Conservation (phyloP, 2,888 invertebrate species). For the Meiosimyza platycephala region DNA sequence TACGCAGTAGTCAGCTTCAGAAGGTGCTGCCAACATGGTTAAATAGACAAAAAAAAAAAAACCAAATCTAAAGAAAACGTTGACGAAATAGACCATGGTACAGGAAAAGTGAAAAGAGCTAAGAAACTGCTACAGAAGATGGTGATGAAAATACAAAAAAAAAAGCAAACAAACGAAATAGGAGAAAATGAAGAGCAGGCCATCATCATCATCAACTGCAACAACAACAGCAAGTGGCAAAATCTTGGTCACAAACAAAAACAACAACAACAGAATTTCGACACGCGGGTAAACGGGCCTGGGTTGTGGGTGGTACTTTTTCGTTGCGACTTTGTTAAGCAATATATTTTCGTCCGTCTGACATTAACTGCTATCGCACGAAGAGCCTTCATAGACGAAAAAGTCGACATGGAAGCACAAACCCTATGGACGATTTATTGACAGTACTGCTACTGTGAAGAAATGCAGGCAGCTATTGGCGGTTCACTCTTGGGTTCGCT, state of each 20-base stretch:
- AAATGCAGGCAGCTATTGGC: slow-evolving; percentile 33
- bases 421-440: slow-evolving; percentile 66
- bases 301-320: slow-evolving; percentile 5
- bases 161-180: not conserved
- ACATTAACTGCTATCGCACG: slow-evolving; percentile 69
- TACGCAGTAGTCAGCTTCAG: not conserved
- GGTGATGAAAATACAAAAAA: slow-evolving; percentile 10
- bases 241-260: slow-evolving; percentile 15
- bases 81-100: slow-evolving; percentile 35
- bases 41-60: slow-evolving; percentile 16
- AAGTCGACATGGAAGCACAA: slow-evolving; percentile 37
- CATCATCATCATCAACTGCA: slow-evolving; percentile 35
- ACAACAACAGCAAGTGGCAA: slow-evolving; percentile 6
- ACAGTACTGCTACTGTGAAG: slow-evolving; percentile 52
- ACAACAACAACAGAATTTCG: slow-evolving; percentile 23
- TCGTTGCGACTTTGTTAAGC: slow-evolving; percentile 47
- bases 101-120: slow-evolving; percentile 28
- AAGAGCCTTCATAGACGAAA: slow-evolving; percentile 43
- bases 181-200: slow-evolving; percentile 46
- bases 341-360: slow-evolving; percentile 68
- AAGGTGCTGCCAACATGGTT: not conserved
- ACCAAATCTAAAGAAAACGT: slow-evolving; percentile 33
- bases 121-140: slow-evolving; percentile 34
- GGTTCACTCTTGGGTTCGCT: slow-evolving; percentile 22
- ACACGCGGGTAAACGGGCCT: too few relatives aligned